phyloP scores from a whole-genome alignment of 1,140 invertebrate species.

The Kradibia gibbosae region DNA sequence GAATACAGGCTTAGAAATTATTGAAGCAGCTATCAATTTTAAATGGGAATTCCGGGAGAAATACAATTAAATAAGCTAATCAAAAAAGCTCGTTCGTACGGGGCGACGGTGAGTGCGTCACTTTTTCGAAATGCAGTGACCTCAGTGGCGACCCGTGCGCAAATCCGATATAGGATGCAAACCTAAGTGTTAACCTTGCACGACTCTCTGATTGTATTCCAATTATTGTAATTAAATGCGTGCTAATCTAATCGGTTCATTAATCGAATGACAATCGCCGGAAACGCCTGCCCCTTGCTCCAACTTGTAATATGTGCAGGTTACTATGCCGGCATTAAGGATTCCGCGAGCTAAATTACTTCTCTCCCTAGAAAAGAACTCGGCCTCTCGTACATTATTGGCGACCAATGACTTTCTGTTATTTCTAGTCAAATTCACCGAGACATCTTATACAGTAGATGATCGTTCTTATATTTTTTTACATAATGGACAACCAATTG shows the following conservation, averaged over 20 bases:
- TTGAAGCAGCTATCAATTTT: no score
- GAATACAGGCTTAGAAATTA: no score
- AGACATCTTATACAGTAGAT: no score
- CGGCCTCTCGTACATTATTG: background rate
- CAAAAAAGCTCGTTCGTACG: background rate
- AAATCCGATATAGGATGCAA: background rate
- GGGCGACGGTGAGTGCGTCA: background rate
- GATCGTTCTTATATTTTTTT: no score
- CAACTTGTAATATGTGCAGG: background rate
- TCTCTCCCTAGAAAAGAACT: background rate
- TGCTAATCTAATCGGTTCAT: slow-evolving; percentile 64
- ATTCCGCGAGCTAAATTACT: background rate
- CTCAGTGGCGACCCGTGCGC: background rate
- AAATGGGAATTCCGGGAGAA: no score
- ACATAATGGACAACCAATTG: no score
- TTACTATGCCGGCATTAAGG: background rate
- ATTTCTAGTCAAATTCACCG: background rate
- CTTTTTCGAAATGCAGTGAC: slow-evolving; percentile 1
- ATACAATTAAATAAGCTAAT: background rate
- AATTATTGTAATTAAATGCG: slow-evolving; percentile 65
- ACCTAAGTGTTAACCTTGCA: slow-evolving; percentile 63
- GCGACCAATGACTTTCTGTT: background rate
- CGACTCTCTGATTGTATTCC: slow-evolving; percentile 68
- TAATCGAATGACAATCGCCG: slow-evolving; percentile 67
- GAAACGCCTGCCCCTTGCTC: slow-evolving; percentile 57